These are phyloP conservation scores for Barnardius zonarius DNA, from an alignment of 2,113 vertebrate genomes.

Conservation along the genomic window DNA sequence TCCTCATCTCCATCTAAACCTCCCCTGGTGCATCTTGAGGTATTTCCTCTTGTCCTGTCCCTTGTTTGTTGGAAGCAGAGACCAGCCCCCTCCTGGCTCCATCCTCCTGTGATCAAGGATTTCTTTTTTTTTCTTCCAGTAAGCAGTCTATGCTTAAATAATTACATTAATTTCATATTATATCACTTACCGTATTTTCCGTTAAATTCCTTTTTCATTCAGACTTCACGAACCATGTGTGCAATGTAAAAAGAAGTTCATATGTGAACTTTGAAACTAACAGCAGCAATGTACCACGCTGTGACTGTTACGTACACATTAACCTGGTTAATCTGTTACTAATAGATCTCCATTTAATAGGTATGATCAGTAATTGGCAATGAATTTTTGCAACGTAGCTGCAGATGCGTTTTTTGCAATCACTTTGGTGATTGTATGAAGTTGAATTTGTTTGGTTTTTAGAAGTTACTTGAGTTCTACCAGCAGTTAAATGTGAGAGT, in stretches of 20 bases:
- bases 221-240: neutral
- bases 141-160: neutral
- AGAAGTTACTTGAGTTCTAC: neutral
- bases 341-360: constrained; percentile 20
- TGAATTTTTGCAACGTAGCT: neutral
- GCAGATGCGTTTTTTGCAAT: neutral
- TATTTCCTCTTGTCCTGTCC: no score
- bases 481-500: neutral
- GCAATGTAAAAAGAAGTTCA: neutral
- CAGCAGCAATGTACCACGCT: neutral
- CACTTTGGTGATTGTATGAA: neutral
- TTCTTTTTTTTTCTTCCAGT: neutral
- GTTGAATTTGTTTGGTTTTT: neutral
- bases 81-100: no score
- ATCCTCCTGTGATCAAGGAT: neutral
- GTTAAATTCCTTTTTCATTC: neutral
- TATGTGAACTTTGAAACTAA: constrained; percentile 70
- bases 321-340: constrained; percentile 77
- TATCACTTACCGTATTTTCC: constrained; percentile 55
- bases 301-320: constrained; percentile 48
- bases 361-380: neutral
- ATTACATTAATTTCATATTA: neutral
- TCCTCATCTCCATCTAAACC: no score
- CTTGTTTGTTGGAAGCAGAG: no score
- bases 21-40: no score